Base-by-base conservation (phyloP, 2,797 vertebrate species). In the Acipenser transmontanus region DNA sequence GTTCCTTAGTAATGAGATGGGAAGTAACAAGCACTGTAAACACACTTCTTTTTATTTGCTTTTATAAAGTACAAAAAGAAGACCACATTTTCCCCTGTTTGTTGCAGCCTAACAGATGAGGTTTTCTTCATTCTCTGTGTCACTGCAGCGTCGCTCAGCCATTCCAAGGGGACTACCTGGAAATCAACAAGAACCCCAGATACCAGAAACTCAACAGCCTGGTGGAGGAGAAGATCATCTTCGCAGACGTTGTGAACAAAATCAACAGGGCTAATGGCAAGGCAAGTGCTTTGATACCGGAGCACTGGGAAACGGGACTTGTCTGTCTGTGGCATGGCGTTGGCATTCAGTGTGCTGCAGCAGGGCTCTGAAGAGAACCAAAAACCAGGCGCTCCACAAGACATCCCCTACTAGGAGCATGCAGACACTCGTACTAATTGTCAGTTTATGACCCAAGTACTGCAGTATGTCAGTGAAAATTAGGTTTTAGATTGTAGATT, bases 251-350 rank as follows among this genome's bases (percentile, higher is more conserved):
- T 70, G 95, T 99, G 70, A 98, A 94, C 84, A 99, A 99, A 87
- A 95, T 99, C 65, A 98, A 99, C 72, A 87, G 97, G 77, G 95
- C 95, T 67, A 99, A 99, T 11, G 96, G 97, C 72, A 99, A 99
- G 91, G 97, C 96, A 79, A 78, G 78, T 64, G 63, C 61, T 60
- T 34, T 77, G 49, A 68, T 4, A 20, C 72, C 63, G 62, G 66
- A 1, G 8, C 6, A 8, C 51, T 52, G 2, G 7, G 2, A 1
- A 8, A 12, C 1, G 6, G 51, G 51, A 12, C 51, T 8, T 11
- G 51, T 12, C 8, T 12, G 51, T 52, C 51, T 34, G 34, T 34
- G 74, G 68, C 72, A 52, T 67, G 75, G 65, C 67, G 67, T 47
- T 20, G 51, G 79, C 77, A 69, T 70, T 8, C 64, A 51, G 64